A percentile compares a stretch with the other conserved stretches of the same genome.
phyloP scores from a whole-genome alignment of 1,140 invertebrate species.

The Zaprionus lachaisei region DNA sequence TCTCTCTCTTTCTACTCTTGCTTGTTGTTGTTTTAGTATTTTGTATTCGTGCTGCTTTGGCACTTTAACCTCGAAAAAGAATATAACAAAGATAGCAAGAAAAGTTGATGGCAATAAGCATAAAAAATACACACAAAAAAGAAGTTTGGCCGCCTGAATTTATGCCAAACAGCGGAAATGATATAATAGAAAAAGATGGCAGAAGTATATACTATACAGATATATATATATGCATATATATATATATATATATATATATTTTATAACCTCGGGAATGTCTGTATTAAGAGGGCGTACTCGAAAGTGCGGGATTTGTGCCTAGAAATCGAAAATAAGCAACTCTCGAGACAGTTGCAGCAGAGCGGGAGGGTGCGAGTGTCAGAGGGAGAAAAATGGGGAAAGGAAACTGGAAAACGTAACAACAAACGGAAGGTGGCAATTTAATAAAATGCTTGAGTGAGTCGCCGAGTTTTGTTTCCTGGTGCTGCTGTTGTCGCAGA shows the following conservation, averaged over 20 bases:
- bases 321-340: constrained; percentile 64
- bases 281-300: constrained; percentile 1
- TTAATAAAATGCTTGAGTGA: constrained; percentile 84
- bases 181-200: constrained; percentile 81
- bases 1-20: constrained; percentile 23
- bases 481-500: constrained; percentile 21
- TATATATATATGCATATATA: constrained; percentile 19
- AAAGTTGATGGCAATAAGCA: constrained; percentile 42
- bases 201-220: constrained; percentile 58
- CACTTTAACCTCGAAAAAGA: constrained; percentile 70
- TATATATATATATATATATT: constrained; percentile 18
- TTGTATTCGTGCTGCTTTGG: constrained; percentile 63
- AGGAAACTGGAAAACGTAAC: constrained; percentile 46
- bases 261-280: background rate
- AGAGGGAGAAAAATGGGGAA: background rate
- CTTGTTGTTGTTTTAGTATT: constrained; percentile 26
- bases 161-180: constrained; percentile 70
- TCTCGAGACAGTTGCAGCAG: constrained; percentile 48
- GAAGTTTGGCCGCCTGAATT: constrained; percentile 49
- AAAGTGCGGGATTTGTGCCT: constrained; percentile 41
- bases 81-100: constrained; percentile 2
- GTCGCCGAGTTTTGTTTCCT: constrained; percentile 81
- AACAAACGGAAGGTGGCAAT: constrained; percentile 84
- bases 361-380: constrained; percentile 16
- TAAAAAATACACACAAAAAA: constrained; percentile 54